Evolutionary conservation across 2,797 vertebrate species (phyloP).

Genomic region (Danio albolineatus): DNA sequence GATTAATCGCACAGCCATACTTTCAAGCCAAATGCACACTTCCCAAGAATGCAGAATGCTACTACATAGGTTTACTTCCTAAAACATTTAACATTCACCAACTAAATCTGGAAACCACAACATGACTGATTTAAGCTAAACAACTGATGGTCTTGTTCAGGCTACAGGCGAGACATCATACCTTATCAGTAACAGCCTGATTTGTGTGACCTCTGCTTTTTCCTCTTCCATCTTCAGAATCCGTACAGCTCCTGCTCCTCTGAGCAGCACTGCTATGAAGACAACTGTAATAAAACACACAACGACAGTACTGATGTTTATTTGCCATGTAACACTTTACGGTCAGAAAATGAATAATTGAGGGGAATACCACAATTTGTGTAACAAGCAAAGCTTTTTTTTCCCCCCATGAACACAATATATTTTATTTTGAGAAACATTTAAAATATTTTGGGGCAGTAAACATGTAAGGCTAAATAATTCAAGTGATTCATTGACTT

Average conservation of each 20-base stretch:
- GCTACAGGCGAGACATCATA: conserved; percentile 33
- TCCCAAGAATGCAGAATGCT: not conserved
- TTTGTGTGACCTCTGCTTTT: conserved; percentile 73
- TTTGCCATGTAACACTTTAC: not conserved
- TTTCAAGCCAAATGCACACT: not conserved
- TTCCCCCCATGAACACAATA: too few relatives aligned
- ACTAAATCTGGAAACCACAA: not conserved
- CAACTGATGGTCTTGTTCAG: not conserved
- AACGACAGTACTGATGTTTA: not conserved
- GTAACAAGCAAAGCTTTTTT: not conserved
- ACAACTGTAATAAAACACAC: conserved; percentile 47
- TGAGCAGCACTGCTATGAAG: conserved; percentile 75
- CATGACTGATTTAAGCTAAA: not conserved
- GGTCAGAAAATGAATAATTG: not conserved
- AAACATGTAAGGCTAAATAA: too few relatives aligned
- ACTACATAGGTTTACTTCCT: not conserved
- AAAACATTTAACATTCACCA: not conserved
- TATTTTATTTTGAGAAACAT: too few relatives aligned
- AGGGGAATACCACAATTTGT: not conserved
- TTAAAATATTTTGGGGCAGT: too few relatives aligned
- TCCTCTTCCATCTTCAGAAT: conserved; percentile 83
- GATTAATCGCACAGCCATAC: too few relatives aligned
- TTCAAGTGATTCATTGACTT: too few relatives aligned
- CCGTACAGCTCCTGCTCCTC: conserved; percentile 92
- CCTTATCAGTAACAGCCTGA: conserved; percentile 64